These are phyloP conservation scores for Sylvicola cinctus DNA, from an alignment of 2,888 invertebrate genomes.

Conservation along the genomic window DNA sequence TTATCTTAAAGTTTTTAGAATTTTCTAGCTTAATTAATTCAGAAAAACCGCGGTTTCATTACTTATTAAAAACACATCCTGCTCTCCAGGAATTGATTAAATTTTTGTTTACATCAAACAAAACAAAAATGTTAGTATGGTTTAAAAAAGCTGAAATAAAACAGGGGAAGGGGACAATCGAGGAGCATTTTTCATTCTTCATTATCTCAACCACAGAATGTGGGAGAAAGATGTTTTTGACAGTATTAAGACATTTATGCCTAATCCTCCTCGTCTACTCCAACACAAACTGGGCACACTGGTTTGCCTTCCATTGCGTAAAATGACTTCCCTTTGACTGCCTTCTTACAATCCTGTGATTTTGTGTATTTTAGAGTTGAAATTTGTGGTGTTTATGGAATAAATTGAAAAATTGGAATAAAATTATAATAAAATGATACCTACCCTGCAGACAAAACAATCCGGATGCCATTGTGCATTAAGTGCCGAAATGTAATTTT, in stretches of 20 bases:
- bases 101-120: too few relatives aligned
- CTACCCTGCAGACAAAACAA: conserved; percentile 97
- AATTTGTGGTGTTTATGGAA: background rate
- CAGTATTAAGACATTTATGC: too few relatives aligned
- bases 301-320: conserved; percentile 95
- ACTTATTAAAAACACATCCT: too few relatives aligned
- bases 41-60: too few relatives aligned
- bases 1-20: too few relatives aligned
- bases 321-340: conserved; percentile 88
- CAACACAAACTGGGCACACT: conserved; percentile 84
- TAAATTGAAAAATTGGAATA: conserved; percentile 3
- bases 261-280: conserved; percentile 67
- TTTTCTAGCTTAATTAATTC: too few relatives aligned
- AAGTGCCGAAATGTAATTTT: conserved; percentile 93
- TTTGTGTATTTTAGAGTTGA: conserved; percentile 7
- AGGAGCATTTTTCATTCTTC: too few relatives aligned
- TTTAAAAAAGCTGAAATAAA: too few relatives aligned
- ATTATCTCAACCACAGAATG: too few relatives aligned
- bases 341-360: conserved; percentile 76
- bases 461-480: conserved; percentile 97
- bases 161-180: too few relatives aligned
- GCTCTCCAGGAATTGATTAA: too few relatives aligned
- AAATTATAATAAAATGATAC: conserved; percentile 20
- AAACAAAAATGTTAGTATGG: too few relatives aligned
- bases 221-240: background rate